A percentile compares a stretch with the other conserved stretches of the same genome.
Evolutionary conservation across 2,888 invertebrate genomes (phyloP).

Genomic region (Perithous albicinctus): DNA sequence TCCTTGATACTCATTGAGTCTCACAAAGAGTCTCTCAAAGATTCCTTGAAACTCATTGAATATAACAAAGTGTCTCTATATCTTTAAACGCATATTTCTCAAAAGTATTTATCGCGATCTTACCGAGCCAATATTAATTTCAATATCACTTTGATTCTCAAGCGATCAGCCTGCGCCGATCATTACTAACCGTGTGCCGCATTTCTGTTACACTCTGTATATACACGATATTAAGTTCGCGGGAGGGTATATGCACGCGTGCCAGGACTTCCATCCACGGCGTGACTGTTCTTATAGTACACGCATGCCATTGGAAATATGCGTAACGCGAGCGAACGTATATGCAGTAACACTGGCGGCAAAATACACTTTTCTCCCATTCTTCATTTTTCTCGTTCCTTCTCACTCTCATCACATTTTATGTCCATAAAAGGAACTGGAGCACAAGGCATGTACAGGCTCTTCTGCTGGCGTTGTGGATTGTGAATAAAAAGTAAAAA

Average conservation of each 20-base stretch:
- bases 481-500: constrained; percentile 65
- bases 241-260: constrained; percentile 37
- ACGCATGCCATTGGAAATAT: constrained; percentile 9
- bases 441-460: constrained; percentile 78
- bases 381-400: constrained; percentile 11
- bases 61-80: no score
- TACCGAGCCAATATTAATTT: no score
- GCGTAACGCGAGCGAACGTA: constrained; percentile 50
- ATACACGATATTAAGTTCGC: constrained; percentile 17
- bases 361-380: constrained; percentile 10
- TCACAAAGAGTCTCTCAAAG: no score
- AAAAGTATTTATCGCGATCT: no score
- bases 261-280: constrained; percentile 25
- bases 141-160: no score
- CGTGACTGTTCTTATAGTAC: not conserved
- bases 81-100: no score
- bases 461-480: constrained; percentile 32
- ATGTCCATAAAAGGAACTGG: constrained; percentile 81
- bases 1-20: no score
- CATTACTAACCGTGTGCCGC: no score
- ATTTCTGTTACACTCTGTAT: no score
- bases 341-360: not conserved
- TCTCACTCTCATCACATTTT: constrained; percentile 69
- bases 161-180: no score
- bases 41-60: no score